Base-by-base conservation (phyloP, 2,797 vertebrate genomes). In the Sternarchorhynchus goeldii region DNA sequence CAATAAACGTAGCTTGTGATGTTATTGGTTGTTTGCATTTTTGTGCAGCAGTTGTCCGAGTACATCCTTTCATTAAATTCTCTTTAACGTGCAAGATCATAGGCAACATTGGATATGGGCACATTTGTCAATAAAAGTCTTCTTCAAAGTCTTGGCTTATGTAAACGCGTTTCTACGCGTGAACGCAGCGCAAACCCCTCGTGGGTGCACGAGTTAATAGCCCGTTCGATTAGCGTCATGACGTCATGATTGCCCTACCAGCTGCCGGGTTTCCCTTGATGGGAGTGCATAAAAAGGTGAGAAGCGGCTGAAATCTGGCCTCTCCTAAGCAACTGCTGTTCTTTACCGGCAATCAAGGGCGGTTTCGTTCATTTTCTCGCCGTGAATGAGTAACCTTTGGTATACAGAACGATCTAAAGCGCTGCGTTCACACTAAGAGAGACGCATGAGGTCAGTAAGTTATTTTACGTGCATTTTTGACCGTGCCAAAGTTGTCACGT, bases 1-100 rank as follows among this genome's bases (percentile, higher is more conserved):
- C 88, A 95, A 94, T 95, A 95, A 95, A 94, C 91, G 87, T 91
- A 93, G 79, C 93, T 93, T 92, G 92, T 93, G 90, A 92, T 85
- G 90, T 91, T 93, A 88, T 78, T 81, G 45, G 68, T 57, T 60
- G 59, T 72, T 34, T 1, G 17, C 64, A 25, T 0, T 71, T 76
- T 58, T 68, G 41, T 72, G 20, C 18, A 18, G 8, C 20, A 45
- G 39, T n/a, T 32, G 29, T n/a, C 34, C 10, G 17, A 2, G 45
- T 10, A 41, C 25, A 14, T 16, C 14, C 7, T 65, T 41, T 12
- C n/a, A 6, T 6, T 25, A 17, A 8, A 4, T 29, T 0, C 0
- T 55, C 3, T 29, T 14, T 21, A 1, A 50, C 2, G 17, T 39
- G 63, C 1, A 45, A 1, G 10, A 0, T 20, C 4, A 7, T 16